Evolutionary conservation across 1,140 invertebrate species (phyloP).

Genomic region (Neotoxoptera formosana): DNA sequence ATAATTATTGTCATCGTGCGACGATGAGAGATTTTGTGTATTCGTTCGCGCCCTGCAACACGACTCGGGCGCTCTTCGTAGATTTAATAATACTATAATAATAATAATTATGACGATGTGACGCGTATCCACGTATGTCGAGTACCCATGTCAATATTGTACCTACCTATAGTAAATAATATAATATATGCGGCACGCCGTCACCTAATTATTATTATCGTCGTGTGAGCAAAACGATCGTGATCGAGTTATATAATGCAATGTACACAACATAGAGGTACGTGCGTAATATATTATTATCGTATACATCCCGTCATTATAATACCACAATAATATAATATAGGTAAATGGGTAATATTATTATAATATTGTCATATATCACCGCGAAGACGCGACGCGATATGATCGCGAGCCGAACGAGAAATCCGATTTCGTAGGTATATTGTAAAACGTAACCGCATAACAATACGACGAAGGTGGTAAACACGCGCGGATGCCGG

Average conservation of each 20-base stretch:
- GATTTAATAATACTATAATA: too few species aligned
- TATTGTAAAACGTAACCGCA: not conserved
- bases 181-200: too few species aligned
- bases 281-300: not conserved
- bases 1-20: not conserved
- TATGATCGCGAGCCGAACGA: not conserved
- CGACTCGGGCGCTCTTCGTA: not conserved
- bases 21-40: not conserved
- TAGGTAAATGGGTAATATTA: not conserved
- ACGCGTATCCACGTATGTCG: not conserved
- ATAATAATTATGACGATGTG: not conserved
- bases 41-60: not conserved
- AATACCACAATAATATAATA: not conserved
- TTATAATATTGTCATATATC: not conserved
- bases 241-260: not conserved
- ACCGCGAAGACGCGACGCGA: not conserved
- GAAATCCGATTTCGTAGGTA: not conserved
- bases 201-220: not conserved
- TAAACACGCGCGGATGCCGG: not conserved
- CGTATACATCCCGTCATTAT: not conserved
- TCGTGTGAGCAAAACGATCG: not conserved
- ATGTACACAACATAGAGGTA: not conserved
- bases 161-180: too few species aligned
- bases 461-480: too few species aligned
- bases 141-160: too few species aligned